Conservation (phyloP, 2,113 vertebrate genomes). For the Aplodontia rufa region DNA sequence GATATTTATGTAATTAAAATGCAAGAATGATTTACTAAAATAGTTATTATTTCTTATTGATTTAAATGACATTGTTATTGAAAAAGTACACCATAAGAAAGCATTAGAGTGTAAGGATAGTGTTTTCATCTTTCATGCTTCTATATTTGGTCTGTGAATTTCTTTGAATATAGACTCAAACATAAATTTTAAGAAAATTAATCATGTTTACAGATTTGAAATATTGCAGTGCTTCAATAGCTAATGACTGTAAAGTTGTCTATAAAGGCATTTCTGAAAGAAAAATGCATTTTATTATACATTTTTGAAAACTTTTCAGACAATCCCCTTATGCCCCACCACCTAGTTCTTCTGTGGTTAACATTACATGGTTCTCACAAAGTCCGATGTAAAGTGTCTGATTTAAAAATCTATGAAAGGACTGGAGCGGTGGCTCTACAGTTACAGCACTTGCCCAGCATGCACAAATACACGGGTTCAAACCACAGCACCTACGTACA, state of each 20-base stretch:
- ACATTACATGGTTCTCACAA: neutral
- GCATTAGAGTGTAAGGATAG: neutral
- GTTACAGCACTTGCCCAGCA: too few relatives aligned
- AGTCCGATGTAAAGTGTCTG: neutral
- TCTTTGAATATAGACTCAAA: neutral
- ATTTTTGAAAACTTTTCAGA: neutral
- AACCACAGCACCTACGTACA: too few relatives aligned
- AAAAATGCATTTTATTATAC: neutral
- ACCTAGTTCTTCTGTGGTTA: accelerated
- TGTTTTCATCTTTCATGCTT: neutral
- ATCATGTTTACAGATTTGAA: constrained; percentile 34
- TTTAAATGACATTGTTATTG: neutral
- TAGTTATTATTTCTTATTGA: neutral
- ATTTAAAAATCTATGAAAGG: constrained; percentile 11
- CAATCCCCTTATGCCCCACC: neutral
- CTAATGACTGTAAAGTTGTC: constrained; percentile 20
- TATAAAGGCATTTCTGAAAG: neutral
- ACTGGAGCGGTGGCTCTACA: too few relatives aligned
- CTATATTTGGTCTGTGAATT: neutral
- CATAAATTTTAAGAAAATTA: neutral
- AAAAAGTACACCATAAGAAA: neutral
- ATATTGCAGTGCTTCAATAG: neutral
- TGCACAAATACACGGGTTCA: too few relatives aligned
- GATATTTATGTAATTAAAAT: neutral
- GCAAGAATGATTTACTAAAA: neutral